Conservation (phyloP, 2,113 vertebrate genomes). For the Seriola aureovittata region DNA sequence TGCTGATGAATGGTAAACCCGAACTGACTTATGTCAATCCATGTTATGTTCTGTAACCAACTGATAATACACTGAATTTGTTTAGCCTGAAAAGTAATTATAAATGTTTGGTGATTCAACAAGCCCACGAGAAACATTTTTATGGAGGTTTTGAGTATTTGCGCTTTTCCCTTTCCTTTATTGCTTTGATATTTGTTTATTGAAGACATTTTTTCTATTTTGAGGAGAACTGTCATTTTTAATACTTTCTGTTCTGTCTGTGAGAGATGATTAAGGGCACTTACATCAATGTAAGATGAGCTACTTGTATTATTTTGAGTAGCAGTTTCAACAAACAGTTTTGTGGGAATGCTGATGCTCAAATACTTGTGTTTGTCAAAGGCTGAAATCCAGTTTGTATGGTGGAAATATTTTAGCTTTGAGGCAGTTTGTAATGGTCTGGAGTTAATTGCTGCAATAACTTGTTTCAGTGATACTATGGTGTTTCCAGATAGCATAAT, state of each 20-base stretch:
- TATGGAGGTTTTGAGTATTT: background rate
- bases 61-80: conserved; percentile 7
- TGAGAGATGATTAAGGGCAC: background rate
- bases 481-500: background rate
- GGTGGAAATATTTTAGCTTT: background rate
- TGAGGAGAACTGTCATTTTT: background rate
- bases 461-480: background rate
- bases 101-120: background rate
- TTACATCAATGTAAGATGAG: no score
- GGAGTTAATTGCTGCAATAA: background rate
- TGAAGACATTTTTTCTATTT: background rate
- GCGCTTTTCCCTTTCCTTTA: background rate
- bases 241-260: background rate
- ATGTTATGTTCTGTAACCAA: background rate
- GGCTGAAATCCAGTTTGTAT: background rate
- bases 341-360: background rate
- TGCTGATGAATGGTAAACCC: background rate
- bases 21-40: background rate
- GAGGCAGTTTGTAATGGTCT: background rate
- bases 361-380: background rate
- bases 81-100: conserved; percentile 10
- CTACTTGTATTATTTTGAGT: background rate
- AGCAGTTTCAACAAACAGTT: background rate
- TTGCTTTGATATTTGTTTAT: background rate
- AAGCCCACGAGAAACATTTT: background rate